Evolutionary conservation across 1,140 invertebrate genomes (phyloP).

Genomic region (Leptoteleia sp.): DNA sequence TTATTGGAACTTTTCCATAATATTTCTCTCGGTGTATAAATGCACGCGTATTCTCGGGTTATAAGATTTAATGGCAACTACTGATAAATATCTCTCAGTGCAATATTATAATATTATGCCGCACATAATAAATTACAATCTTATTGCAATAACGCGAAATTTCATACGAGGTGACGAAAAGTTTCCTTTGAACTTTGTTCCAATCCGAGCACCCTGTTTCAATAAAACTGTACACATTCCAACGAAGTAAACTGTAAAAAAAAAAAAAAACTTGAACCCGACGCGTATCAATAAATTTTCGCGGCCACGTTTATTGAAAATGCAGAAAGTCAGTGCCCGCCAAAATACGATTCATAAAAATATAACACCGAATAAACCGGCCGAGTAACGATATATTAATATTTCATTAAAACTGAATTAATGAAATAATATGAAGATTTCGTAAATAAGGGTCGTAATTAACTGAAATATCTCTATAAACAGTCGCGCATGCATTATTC

Average conservation of each 20-base stretch:
- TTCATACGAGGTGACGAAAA: conserved; percentile 25
- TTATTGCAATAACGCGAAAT: not conserved
- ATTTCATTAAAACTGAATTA: conserved; percentile 63
- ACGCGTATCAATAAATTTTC: conserved; percentile 47
- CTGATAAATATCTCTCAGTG: too few relatives aligned
- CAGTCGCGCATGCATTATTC: conserved; percentile 67
- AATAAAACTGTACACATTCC: conserved; percentile 26
- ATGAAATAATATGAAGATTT: conserved; percentile 65
- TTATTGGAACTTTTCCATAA: too few relatives aligned
- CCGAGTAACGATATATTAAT: conserved; percentile 57
- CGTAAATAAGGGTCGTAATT: conserved; percentile 64
- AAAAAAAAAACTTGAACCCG: not conserved
- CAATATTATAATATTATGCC: too few relatives aligned
- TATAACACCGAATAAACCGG: conserved; percentile 56
- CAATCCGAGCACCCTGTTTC: conserved; percentile 4
- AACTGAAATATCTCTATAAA: conserved; percentile 67
- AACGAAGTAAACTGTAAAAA: conserved; percentile 13
- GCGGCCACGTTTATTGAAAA: conserved; percentile 46
- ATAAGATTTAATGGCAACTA: too few relatives aligned
- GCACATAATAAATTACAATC: too few relatives aligned
- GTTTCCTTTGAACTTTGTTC: conserved; percentile 16
- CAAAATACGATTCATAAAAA: conserved; percentile 57
- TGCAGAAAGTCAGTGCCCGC: conserved; percentile 34
- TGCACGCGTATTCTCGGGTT: too few relatives aligned
- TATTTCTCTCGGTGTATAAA: too few relatives aligned